Evolutionary conservation across 2,113 vertebrate species (phyloP).

Genomic region (Xenopus laevis): DNA sequence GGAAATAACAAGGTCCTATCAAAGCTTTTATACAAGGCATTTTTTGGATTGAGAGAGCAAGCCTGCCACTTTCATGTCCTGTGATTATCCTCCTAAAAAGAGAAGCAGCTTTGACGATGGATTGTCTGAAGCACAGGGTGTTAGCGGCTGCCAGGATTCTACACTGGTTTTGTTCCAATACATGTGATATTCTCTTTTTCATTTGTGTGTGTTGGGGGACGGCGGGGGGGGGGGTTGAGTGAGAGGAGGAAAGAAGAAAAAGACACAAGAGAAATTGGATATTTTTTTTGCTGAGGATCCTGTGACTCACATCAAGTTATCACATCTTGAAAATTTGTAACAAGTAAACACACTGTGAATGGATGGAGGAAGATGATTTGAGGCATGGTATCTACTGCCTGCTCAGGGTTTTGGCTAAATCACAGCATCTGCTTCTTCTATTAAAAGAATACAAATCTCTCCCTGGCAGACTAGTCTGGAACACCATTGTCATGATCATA

Average conservation of each 20-base stretch:
- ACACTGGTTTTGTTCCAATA: conserved; percentile 19
- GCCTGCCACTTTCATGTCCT: background rate
- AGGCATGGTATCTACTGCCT: background rate
- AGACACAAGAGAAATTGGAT: conserved; percentile 7
- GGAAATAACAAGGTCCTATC: background rate
- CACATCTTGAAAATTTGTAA: conserved; percentile 13
- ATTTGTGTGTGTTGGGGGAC: background rate
- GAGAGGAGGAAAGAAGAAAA: background rate
- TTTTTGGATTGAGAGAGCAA: background rate
- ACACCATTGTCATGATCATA: background rate
- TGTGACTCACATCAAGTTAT: conserved; percentile 29
- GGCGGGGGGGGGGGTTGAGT: background rate
- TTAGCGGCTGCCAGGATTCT: conserved; percentile 22
- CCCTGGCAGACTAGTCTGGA: background rate
- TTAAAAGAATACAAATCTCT: background rate
- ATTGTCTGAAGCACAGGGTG: conserved; percentile 6
- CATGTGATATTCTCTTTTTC: conserved; percentile 24
- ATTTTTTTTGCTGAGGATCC: conserved; percentile 13
- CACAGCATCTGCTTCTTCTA: conserved; percentile 1
- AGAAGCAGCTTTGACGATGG: background rate
- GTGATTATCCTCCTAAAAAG: background rate
- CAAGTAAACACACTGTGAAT: conserved; percentile 7
- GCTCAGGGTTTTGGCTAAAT: background rate
- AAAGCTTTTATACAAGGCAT: background rate
- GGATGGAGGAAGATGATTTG: background rate